Evolutionary conservation across 2,113 vertebrate genomes (phyloP), one percentile per base, ranked within the genome.

Genomic region (Solenodon paradoxus): DNA sequence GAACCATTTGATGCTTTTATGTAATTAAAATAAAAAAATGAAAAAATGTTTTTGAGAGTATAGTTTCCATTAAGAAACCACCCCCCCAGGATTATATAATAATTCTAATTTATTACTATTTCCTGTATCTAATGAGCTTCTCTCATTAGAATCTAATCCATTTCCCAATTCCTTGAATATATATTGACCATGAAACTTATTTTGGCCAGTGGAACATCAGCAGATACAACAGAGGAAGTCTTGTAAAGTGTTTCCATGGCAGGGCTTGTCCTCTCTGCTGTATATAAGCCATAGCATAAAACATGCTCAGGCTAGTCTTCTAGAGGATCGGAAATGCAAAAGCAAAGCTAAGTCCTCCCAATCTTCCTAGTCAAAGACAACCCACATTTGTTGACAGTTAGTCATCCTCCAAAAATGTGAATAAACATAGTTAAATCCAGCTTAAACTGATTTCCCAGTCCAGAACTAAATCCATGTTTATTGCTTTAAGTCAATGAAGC

Each of bases 21-120:
- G 13, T 77, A 81, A 40, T 47, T 81, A 77, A 92, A 92, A 86
- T 47, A 51, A 92, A 81, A 92, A n/a, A 13, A 32, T 24, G 90
- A 74, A 96, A 68, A 78, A 64, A 32, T 63, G 45, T 10, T 78
- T 78, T 64, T 66, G n/a, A 89, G 38, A 28, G 2, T 66, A 59
- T 32, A 35, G n/a, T 66, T 77, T 86, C 30, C 68, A 24, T 57
- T 45, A 80, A 71, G 17, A 57, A 55, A 93, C 82, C 9, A 47
- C 7, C 79, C 22, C 13, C 47, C 20, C 66, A 69, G 26, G 80
- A 81, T 57, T 82, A 15, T 30, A 20, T 32, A 8, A 59, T 53
- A 11, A 85, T 66, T 61, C 4, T 68, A 68, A 77, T 75, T 51
- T 24, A 85, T 64, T 30, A 47, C 30, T 8, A 28, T 40, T 74